Base-by-base conservation (phyloP, 2,113 vertebrate species). In the Entelurus aequoreus region DNA sequence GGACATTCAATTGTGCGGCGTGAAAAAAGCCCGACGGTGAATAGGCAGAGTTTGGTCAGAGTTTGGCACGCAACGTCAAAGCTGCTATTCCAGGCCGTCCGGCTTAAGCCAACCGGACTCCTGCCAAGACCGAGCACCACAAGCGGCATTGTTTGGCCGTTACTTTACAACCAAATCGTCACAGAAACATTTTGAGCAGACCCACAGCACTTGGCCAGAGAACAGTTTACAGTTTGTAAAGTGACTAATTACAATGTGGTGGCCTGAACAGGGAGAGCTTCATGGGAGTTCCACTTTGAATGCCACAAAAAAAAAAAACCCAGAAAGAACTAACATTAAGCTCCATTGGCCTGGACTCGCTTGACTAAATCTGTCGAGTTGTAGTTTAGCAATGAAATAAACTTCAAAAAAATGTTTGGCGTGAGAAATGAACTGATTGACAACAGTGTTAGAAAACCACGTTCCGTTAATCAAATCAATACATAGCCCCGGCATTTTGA, bases 111-210 rank as follows among this genome's bases (percentile, higher is more conserved):
- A 54, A 60, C 62, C 56, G 50, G 54, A 28, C 42, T 48, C 42
- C 50, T 60, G 79, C 72, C 76, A 82, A 64, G 75, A 64, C 51
- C 40, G 50, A 71, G 68, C 46, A 46, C 54, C 68, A 74, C 63
- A 65, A 83, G 42, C 74, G 63, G 68, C 67, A 79, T 78, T 75
- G 76, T 83, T 77, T 75, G 76, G 63, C 71, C 63, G 64, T 13
- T 12, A 58, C 62, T 64, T 54, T 60, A 74, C 63, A 71, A 78
- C 76, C 61, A 80, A 83, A 66, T 53, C 72, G 72, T 80, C 76
- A 84, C 81, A 87, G 79, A 69, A 75, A 80, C 81, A 85, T 78
- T 70, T 81, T 77, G 81, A 79, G 79, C 75, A 82, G 71, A 69
- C 74, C 10, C 53, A 72, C 69, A 74, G 77, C 9, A 13, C 57